Base-by-base conservation (phyloP, 2,797 vertebrate species). In the Cyclura pinguis region DNA sequence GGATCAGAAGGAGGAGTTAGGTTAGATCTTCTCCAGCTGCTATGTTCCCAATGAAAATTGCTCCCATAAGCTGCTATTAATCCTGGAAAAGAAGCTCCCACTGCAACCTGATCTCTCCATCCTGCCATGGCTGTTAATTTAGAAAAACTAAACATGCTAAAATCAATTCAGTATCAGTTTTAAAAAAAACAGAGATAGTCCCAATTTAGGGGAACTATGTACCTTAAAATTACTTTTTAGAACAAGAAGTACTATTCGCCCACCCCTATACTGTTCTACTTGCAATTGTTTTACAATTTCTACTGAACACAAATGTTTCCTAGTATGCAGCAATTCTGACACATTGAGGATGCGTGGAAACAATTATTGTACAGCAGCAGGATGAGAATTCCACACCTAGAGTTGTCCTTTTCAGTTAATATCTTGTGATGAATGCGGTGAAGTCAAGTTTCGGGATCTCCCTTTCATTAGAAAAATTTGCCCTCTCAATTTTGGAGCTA, bases 391-490 rank as follows among this genome's bases (percentile, higher is more conserved):
- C 73, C 72, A 72, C 59, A 42, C 72, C 89, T 22, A 35, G 81
- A 0, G 14, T 83, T 16, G 78, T 82, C 24, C 81, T 77, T 57
- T 92, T 77, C 76, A 69, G 0, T 97, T 96, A 99, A 96, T 98
- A 98, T 93, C 97, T 98, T 74, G 98, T 98, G 93, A 93, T 97
- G 95, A 99, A 99, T 86, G 98, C 97, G 0, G 97, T 97, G 88
- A 98, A 97, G 90, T 99, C 98, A 94, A 99, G 94, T 93, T 97
- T 97, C 47, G 98, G 91, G 94, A 99, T 98, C 91, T 92, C 88
- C 92, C 97, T 98, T 88, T 98, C 98, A 1, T 99, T 98, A 91
- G 96, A 97, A 97, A 99, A 99, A 64, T 94, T 95, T 0, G 98
- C 97, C 91, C 95, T 97, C 91, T 98, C 97, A 76, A 99, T 99